Evolutionary conservation across 2,113 vertebrate species (phyloP).

Genomic region (Connochaetes taurinus): DNA sequence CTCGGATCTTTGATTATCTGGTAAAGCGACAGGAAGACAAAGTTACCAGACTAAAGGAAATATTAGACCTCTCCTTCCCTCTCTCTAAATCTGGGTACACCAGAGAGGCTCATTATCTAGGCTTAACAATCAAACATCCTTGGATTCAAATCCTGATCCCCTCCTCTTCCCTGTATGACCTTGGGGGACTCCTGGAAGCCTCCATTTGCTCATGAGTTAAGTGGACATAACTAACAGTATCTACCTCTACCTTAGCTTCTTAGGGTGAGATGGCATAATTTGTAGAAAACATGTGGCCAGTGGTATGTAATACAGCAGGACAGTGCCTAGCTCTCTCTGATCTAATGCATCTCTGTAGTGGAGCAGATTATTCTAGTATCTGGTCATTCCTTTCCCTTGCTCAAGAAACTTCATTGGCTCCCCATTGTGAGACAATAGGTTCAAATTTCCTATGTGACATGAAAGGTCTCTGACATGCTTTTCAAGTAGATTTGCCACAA

Average conservation of each 20-base stretch:
- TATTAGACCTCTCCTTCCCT: not conserved
- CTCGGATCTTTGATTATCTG: not conserved
- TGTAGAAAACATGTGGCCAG: not conserved
- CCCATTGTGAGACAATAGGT: not conserved
- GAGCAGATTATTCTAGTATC: not conserved
- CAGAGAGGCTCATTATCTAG: not conserved
- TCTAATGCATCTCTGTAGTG: not conserved
- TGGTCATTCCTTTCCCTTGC: not conserved
- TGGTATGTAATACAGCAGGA: not conserved
- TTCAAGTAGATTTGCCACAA: not conserved
- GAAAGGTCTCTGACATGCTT: not conserved
- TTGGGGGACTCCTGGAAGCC: not conserved
- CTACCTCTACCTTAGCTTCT: not conserved
- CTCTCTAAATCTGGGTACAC: not conserved
- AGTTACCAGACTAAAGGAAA: not conserved
- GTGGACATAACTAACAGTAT: not conserved
- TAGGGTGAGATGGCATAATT: not conserved
- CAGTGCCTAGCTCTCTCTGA: not conserved
- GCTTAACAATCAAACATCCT: not conserved
- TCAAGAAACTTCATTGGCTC: not conserved
- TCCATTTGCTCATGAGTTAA: not conserved
- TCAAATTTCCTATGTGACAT: not conserved
- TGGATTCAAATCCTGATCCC: not conserved
- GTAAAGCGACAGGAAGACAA: not conserved
- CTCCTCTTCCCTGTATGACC: not conserved